These are phyloP conservation scores for Neolamprologus sp. DNA, from an alignment of 2,113 vertebrate genomes.

Conservation along the genomic window DNA sequence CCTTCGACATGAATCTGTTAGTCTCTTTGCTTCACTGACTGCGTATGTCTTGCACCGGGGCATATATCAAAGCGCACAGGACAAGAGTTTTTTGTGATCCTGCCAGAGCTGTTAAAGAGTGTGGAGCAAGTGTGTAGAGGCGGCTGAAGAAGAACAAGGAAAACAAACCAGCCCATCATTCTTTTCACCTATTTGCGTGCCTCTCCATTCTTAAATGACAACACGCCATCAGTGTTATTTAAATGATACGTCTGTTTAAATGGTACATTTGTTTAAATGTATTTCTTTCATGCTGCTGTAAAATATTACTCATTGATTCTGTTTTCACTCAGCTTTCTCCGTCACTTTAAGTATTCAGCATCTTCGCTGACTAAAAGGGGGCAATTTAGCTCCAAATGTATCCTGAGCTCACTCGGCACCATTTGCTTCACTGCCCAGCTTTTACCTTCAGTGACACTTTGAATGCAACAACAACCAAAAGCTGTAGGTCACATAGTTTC, in stretches of 20 bases:
- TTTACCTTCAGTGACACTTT: background rate
- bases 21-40: background rate
- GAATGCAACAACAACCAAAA: background rate
- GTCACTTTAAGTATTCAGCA: background rate
- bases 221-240: background rate
- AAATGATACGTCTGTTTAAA: background rate
- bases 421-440: background rate
- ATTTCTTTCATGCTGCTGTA: background rate
- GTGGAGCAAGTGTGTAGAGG: background rate
- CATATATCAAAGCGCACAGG: slow-evolving; percentile 10
- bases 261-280: background rate
- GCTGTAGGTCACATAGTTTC: background rate
- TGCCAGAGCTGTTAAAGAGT: background rate
- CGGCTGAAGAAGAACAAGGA: background rate
- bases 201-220: background rate
- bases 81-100: background rate
- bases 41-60: background rate
- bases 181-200: background rate
- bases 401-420: background rate
- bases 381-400: background rate
- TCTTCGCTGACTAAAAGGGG: background rate
- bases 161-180: background rate
- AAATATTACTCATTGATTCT: background rate
- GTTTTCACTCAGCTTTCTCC: background rate
- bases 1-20: slow-evolving; percentile 7